Conservation (phyloP, 2,113 vertebrate species). For the Antigone vipio region DNA sequence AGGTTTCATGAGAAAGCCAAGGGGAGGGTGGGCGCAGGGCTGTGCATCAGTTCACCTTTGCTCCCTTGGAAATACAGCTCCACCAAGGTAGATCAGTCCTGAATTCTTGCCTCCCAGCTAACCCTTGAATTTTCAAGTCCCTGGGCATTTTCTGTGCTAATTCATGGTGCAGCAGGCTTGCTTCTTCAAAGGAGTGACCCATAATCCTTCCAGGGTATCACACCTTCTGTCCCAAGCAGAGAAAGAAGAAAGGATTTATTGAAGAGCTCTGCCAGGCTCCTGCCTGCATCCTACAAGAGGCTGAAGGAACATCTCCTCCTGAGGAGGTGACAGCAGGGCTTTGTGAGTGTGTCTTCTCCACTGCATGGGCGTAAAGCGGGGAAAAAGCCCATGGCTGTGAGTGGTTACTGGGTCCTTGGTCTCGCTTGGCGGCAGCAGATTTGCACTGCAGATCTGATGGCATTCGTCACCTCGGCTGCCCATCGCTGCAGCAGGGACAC, state of each 20-base stretch:
- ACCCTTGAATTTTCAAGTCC: background rate
- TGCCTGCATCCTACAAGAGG: background rate
- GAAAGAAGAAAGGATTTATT: background rate
- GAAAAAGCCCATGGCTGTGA: background rate
- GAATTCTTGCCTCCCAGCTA: background rate
- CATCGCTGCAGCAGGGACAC: accelerated
- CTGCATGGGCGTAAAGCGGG: background rate
- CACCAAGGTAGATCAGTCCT: background rate
- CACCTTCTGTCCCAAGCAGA: background rate
- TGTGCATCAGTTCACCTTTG: background rate
- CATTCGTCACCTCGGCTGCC: accelerated
- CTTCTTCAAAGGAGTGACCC: background rate
- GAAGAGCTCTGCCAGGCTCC: background rate
- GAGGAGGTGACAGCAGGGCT: background rate
- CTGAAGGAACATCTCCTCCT: background rate
- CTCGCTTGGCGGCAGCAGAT: background rate
- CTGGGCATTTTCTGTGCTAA: background rate
- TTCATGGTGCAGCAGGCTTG: background rate
- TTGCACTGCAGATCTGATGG: background rate
- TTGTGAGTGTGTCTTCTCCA: background rate
- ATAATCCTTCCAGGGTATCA: background rate
- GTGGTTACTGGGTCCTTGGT: background rate
- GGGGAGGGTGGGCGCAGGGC: background rate
- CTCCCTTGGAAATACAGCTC: background rate
- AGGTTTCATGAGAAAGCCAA: background rate